Base-by-base conservation (phyloP, 2,113 vertebrate genomes). In the Bos indicus region DNA sequence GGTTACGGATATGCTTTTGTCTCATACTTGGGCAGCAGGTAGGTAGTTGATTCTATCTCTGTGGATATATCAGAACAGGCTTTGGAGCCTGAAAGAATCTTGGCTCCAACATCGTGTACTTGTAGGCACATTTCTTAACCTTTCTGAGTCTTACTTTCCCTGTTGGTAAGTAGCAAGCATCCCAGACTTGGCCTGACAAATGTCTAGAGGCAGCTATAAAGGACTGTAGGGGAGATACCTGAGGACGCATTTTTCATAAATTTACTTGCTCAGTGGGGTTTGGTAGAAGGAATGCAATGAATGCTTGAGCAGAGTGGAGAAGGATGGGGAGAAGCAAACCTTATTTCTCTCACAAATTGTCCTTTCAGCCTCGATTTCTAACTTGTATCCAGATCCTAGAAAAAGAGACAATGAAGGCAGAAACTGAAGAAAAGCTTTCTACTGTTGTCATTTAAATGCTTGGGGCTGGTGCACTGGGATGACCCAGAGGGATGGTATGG, bases 1-100 rank as follows among this genome's bases (percentile, higher is more conserved):
- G 1, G 2, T 5, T 7, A 14, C 4, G 6, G 13, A 10, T 19
- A 8, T 23, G 7, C 1, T 28, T 1, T n/a, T 52, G 3, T 71
- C 16, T 87, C 43, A 10, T 51, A 56, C 8, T 74, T 40, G 23
- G 51, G 19, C 77, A 51, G 30, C 56, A 87, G 11, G 7, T 7
- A 51, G 33, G 5, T 1, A 19, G 43, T 51, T 88, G 10, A 88
- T 33, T 77, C 74, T 12, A 10, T 57, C 57, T 84, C 56, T 87
- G 15, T 15, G 40, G 60, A 90, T 87, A 71, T 6, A 43, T 25
- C 13, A 48, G 30, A 13, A 43, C 10, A 11, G 33, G 2, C 33
- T 97, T 92, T 33, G 54, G 40, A 97, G 51, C 8, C 19, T 77
- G 17, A 67, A 7, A n/a, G 43, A 92, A 43, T 80, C 17, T 74